Base-by-base conservation (phyloP, 2,113 vertebrate genomes). In the Bombycilla garrulus region DNA sequence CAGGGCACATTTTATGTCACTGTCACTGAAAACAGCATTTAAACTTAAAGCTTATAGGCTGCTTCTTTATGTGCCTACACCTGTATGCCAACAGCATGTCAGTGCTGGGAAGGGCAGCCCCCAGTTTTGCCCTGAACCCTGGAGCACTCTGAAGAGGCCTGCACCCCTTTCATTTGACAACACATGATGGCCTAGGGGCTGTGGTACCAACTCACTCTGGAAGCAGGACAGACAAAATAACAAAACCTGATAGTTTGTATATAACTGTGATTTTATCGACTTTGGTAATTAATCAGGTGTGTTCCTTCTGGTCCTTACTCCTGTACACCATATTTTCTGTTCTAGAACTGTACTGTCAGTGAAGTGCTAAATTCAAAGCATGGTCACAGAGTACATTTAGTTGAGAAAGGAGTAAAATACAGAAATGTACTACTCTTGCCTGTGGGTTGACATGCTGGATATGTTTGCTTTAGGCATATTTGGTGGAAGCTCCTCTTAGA, bases 381-480 rank as follows among this genome's bases (percentile, higher is more conserved):
- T n/a, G 9, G 45, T 28, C n/a, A 65, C 29, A 29, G 12, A 45
- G 50, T n/a, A 44, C 10, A 69, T 1, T 1, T 48, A 20, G 81
- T 73, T 81, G 24, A 60, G 53, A 38, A 38, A 38, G 38, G 38
- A 38, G 38, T 38, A 38, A 38, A 38, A 38, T 38, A 38, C 38
- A 28, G 36, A 24, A 33, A 91, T 60, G 7, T 28, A n/a, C 17
- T 13, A 18, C 44, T 54, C 9, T 21, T 44, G 20, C 28, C 60
- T 65, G 5, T 44, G 31, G 16, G 14, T n/a, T 7, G 25, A 23
- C 26, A 15, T 22, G 36, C 13, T 95, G 26, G 17, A 22, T 4
- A 2, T 54, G 50, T 0, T 2, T 57, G 36, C 45, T 62, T 74
- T 57, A 61, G 35, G 26, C 10, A 9, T 47, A 14, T 3, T 0